Base-by-base conservation (phyloP, 2,888 invertebrate genomes). In the Lithophane ornitopus region DNA sequence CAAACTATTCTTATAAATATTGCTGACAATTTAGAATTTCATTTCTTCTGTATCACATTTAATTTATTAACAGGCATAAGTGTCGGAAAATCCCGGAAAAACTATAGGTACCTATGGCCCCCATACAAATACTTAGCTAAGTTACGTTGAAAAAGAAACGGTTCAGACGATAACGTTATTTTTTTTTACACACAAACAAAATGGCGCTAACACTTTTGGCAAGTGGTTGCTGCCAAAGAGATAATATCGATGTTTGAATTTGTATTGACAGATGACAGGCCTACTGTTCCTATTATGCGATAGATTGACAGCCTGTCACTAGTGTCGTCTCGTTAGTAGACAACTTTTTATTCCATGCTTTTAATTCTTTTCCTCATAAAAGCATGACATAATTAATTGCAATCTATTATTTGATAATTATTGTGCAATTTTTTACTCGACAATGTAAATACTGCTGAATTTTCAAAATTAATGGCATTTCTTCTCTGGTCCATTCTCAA, bases 171-270 rank as follows among this genome's bases (percentile, higher is more conserved):
- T 22, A 46, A 44, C 4, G 49, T 61, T 46, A 22, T 54, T 46
- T 68, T 58, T 80, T 56, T 44, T 49, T 66, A 59, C 52, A 26
- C 19, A 7, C 19, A 49, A 49, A 41, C 44, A 72, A 74, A 56
- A 56, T 77, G 59, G 49, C 63, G 54, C 16, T 52, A 0, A 59
- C 1, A 49, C 54, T 71, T 82, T 75, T 44, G 44, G 39, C 65
- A 16, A 72, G 59, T 62, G 39, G 26, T 12, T 44, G 41, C 39
- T 71, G 68, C 52, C 61, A 78, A 58, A 19, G 3, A 11, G 79
- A 83, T 74, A 83, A 14, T 3, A 79, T 79, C 79, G 14, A 14
- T 70, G 52, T 58, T 41, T 74, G 67, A 74, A 68, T 78, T 70
- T 65, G 34, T 61, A 63, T 72, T 78, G 52, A 70, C 58, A 78